These are phyloP conservation scores for Argyresthia goedartella DNA, from an alignment of 2,888 invertebrate species.

Conservation along the genomic window DNA sequence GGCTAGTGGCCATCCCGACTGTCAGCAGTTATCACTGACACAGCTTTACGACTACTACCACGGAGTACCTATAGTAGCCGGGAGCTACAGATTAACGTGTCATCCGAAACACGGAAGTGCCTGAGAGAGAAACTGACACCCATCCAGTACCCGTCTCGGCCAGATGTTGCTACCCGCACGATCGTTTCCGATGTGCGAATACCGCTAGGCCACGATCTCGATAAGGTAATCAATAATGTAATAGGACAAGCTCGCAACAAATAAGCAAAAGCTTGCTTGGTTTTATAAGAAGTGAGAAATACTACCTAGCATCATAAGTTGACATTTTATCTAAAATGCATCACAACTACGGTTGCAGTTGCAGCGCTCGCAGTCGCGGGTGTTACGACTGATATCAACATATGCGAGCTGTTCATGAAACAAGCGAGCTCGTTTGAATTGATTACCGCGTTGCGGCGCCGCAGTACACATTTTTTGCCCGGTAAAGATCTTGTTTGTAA, in stretches of 20 bases:
- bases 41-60: no score
- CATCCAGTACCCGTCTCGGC: no score
- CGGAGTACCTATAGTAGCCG: no score
- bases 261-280: conserved; percentile 6
- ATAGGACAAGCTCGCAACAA: conserved; percentile 14
- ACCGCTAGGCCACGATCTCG: no score
- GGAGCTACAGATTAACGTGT: no score
- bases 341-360: conserved; percentile 30
- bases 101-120: no score
- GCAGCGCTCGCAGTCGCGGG: conserved; percentile 27
- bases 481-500: conserved; percentile 46
- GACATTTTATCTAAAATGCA: conserved; percentile 43
- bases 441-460: conserved; percentile 39
- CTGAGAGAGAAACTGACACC: no score
- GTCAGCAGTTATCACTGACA: no score
- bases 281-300: conserved; percentile 37
- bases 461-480: conserved; percentile 37
- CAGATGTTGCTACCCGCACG: no score
- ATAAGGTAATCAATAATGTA: conserved; percentile 7
- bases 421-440: conserved; percentile 50
- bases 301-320: conserved; percentile 39
- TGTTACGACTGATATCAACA: conserved; percentile 25
- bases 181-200: no score
- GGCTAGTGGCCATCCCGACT: no score
- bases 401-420: conserved; percentile 38